Evolutionary conservation across 2,797 vertebrate genomes (phyloP), one percentile per base, ranked within the genome.

Genomic region (Semaprochilodus insignis): DNA sequence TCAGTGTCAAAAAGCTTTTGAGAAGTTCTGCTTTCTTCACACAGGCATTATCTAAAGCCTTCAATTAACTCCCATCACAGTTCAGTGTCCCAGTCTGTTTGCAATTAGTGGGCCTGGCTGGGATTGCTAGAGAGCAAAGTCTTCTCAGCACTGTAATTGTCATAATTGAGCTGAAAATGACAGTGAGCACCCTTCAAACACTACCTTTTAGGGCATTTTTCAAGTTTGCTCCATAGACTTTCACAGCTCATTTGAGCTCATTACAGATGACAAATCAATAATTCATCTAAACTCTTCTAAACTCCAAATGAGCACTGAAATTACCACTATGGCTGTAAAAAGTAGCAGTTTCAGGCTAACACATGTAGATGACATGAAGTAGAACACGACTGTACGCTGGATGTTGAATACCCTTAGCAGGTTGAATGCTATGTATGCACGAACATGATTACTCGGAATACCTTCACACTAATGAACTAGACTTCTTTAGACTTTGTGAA

Each of bases 131-230:
- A 51, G 27, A 55, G 17, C 23, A 21, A 81, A 40, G 60, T 59
- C 73, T 74, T 81, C 23, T 11, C 17, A 83, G 63, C 74, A 74
- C 85, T 82, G 84, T 75, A 82, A 82, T 86, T 71, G 63, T 69
- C 77, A 86, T 86, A 85, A 89, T 86, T 85, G 69, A 85, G 81
- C 78, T 15, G 77, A 83, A 87, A 87, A 86, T 85, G 81, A 86
- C 77, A 88, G 84, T 52, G 70, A 85, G 81, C 74, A 54, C 78
- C 57, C 62, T 85, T 81, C n/a, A 85, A 73, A 83, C 44, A n/a
- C 14, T 48, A 78, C 57, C 54, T 78, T 63, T 81, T n/a, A 34
- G 55, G 16, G 55, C 34, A 57, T 62, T 77, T 73, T 77, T 66
- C 59, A 78, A 74, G 48, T 78, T 81, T 34, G n/a, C 25, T 69